phyloP scores from a whole-genome alignment of 1,140 invertebrate species.

The Musca vetustissima region DNA sequence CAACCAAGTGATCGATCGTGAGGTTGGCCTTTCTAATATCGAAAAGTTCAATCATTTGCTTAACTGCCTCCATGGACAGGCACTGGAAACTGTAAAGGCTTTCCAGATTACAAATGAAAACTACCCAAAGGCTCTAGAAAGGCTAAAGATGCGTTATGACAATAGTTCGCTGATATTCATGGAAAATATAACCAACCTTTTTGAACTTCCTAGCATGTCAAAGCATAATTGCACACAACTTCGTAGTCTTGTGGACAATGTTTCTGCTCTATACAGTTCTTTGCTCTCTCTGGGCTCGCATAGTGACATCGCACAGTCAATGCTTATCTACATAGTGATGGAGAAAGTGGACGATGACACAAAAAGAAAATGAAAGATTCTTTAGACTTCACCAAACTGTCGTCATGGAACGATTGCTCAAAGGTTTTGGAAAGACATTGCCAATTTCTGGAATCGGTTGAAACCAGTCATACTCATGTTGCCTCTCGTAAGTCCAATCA shows the following conservation, averaged over 20 bases:
- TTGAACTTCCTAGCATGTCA: no score
- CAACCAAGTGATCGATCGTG: background rate
- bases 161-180: slow-evolving; percentile 9
- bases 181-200: slow-evolving; percentile 16
- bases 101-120: slow-evolving; percentile 14
- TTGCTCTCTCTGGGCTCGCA: no score
- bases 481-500: background rate
- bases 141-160: background rate
- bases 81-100: background rate
- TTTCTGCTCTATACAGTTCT: no score
- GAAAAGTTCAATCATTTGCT: slow-evolving; percentile 19
- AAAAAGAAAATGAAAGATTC: background rate
- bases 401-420: background rate
- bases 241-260: no score
- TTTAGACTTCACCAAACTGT: background rate
- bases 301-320: no score
- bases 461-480: no score
- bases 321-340: no score
- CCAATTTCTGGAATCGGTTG: background rate
- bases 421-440: background rate
- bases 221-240: no score
- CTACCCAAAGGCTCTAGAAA: slow-evolving; percentile 1
- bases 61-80: slow-evolving; percentile 5
- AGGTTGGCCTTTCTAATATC: background rate
- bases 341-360: no score